Conservation (phyloP, 2,113 vertebrate genomes). For the Hippocampus mohnikei region DNA sequence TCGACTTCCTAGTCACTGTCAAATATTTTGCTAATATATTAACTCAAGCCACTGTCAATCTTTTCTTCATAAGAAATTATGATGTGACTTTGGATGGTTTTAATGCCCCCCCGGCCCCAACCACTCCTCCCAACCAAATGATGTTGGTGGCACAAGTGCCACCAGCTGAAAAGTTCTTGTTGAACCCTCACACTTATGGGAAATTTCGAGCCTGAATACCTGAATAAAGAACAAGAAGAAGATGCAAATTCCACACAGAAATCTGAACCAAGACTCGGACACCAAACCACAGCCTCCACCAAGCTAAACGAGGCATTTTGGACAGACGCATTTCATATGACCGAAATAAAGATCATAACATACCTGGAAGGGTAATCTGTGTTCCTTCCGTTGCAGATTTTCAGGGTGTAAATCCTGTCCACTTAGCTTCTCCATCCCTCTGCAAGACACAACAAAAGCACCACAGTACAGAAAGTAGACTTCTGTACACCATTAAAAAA, state of each 20-base stretch:
- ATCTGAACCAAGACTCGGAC: background rate
- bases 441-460: slow-evolving; percentile 31
- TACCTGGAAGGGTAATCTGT: slow-evolving; percentile 68
- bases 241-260: background rate
- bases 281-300: background rate
- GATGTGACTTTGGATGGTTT: no score
- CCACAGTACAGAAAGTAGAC: background rate
- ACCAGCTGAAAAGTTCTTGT: no score
- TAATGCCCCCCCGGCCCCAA: no score
- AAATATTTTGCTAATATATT: no score
- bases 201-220: no score
- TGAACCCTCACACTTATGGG: no score
- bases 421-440: slow-evolving; percentile 51
- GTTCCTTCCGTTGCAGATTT: slow-evolving; percentile 54
- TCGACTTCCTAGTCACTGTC: no score
- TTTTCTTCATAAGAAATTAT: no score
- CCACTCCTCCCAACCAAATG: no score
- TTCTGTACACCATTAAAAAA: background rate
- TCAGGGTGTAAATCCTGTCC: slow-evolving; percentile 51
- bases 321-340: background rate
- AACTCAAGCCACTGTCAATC: no score
- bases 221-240: background rate
- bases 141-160: no score
- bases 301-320: background rate
- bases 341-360: background rate